Evolutionary conservation across 2,113 vertebrate species (phyloP).

Genomic region (Todiramphus chloris): DNA sequence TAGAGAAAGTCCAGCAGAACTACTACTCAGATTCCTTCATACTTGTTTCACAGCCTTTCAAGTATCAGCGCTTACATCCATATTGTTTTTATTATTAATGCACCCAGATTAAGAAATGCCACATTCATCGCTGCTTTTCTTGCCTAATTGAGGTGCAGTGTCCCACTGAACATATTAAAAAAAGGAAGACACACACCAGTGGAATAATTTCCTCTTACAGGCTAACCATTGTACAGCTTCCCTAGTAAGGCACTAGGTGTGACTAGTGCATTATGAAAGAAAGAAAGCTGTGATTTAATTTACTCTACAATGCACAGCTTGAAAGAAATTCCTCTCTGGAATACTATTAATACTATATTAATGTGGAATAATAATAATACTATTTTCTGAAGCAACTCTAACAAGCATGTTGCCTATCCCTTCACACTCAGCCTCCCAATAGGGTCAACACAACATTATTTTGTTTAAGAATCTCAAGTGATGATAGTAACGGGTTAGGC

Average conservation of each 20-base stretch:
- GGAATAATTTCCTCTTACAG: background rate
- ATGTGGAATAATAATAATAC: no score
- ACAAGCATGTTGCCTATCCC: background rate
- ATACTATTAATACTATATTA: background rate
- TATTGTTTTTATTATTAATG: conserved; percentile 32
- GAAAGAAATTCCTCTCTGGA: background rate
- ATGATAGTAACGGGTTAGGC: no score
- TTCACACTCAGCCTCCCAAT: background rate
- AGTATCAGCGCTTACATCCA: background rate
- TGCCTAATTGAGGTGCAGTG: background rate
- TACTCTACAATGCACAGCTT: background rate
- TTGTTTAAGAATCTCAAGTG: no score
- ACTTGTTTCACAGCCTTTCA: background rate
- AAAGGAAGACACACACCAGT: background rate
- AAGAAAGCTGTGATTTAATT: background rate
- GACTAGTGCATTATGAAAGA: background rate
- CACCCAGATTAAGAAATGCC: background rate
- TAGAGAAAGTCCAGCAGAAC: background rate
- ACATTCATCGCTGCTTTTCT: background rate
- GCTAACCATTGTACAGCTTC: background rate
- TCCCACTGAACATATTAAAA: background rate
- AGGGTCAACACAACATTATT: background rate
- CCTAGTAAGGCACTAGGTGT: background rate
- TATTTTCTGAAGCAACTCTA: background rate
- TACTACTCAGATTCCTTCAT: background rate